phyloP scores from a whole-genome alignment of 1,140 invertebrate genomes.

The Eubasilissa regina region DNA sequence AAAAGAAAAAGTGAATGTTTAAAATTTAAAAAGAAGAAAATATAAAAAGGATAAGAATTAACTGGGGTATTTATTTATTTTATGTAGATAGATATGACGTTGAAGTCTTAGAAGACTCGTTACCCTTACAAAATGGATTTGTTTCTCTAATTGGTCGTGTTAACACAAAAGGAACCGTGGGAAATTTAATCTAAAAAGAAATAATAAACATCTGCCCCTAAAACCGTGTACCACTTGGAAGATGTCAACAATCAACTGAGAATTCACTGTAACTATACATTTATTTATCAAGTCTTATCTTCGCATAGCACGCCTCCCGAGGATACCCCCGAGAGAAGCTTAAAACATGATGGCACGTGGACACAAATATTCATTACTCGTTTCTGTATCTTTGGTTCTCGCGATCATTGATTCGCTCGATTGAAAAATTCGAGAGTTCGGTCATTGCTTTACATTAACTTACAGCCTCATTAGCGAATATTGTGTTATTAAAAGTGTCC shows the following conservation, averaged over 20 bases:
- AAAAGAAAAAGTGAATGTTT: too few species aligned
- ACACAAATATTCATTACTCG: conserved; percentile 56
- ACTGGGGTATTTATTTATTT: conserved; percentile 45
- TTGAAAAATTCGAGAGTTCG: conserved; percentile 55
- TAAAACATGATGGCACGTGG: conserved; percentile 58
- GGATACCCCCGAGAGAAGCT: not conserved
- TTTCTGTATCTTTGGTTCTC: conserved; percentile 61
- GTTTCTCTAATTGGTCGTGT: conserved; percentile 58
- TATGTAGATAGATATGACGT: conserved; percentile 56
- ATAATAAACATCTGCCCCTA: conserved; percentile 8
- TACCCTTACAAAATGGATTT: conserved; percentile 54
- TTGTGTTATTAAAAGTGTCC: conserved; percentile 63
- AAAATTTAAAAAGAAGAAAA: conserved; percentile 31
- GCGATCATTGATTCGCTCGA: conserved; percentile 55
- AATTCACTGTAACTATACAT: conserved; percentile 57
- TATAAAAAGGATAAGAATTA: conserved; percentile 42
- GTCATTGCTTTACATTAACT: conserved; percentile 51
- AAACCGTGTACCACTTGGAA: conserved; percentile 31
- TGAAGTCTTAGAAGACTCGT: conserved; percentile 49
- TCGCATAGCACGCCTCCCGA: conserved; percentile 45
- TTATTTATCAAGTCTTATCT: conserved; percentile 59
- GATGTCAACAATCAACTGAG: conserved; percentile 42
- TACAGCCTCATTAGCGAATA: conserved; percentile 56
- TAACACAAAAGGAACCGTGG: conserved; percentile 40
- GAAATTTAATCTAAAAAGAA: conserved; percentile 29